Evolutionary conservation across 2,888 invertebrate genomes (phyloP), one percentile per base, ranked within the genome.

Genomic region (Eutolmus rufibarbis): DNA sequence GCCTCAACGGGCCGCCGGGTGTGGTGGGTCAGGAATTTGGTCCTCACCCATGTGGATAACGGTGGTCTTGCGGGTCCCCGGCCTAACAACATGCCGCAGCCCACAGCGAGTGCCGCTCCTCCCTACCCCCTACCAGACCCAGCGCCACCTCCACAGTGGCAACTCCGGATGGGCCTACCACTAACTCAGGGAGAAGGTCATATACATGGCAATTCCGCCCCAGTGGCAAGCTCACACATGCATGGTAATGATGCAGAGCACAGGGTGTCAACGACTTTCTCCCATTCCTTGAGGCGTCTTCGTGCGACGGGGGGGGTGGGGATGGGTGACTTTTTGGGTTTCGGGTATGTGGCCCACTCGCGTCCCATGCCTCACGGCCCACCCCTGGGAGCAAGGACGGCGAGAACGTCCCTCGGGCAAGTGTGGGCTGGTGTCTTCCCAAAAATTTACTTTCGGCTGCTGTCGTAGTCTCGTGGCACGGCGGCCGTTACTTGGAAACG

Each of bases 1-100:
- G 86, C 81, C 89, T 88, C 87, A 88, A 89, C 87, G 82, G 88
- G 77, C 87, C 84, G 87, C 46, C 87, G 77, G 87, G 86, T 89
- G 87, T 78, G 89, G 88, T 84, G 89, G 89, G 89, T 89, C 89
- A 89, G 88, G 89, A 76, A 88, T 88, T 74, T 16, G 43, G n/a
- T 85, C 23, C 66, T 66, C 66, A 19, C 74, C 85, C 74, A 74
- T 85, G 85, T 85, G 85, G 74, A 85, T 84, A 85, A 34, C 74
- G 43, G 43, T 74, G 43, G 74, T 74, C 57, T 57, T 51, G 28
- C 85, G 46, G 40, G 43, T 19, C 85, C n/a, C 74, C 74, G 46
- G 66, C 66, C 82, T 66, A 82, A 66, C 66, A 82, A 66, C 66
- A n/a, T 19, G 57, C 57, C 57, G 3, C 76, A 37, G 76, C 76